Conservation (phyloP, 1,140 invertebrate genomes). For the Anoplophora glabripennis region DNA sequence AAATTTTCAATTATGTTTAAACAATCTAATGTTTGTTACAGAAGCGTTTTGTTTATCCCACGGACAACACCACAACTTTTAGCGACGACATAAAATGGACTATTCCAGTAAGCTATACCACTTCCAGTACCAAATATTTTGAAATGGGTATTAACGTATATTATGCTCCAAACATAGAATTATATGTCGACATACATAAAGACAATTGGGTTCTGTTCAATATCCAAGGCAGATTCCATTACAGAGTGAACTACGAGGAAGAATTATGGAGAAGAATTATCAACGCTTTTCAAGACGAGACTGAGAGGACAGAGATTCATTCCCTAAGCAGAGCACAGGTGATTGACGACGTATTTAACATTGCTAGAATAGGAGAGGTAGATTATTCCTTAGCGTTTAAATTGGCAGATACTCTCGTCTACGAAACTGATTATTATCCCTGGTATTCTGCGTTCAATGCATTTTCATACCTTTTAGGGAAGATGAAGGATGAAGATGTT, state of each 20-base stretch:
- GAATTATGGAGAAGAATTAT: conserved; percentile 18
- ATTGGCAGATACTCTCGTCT: conserved; percentile 57
- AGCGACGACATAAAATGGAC: too few species aligned
- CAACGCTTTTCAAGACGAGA: conserved; percentile 8
- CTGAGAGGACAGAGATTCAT: conserved; percentile 4
- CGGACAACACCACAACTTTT: too few species aligned
- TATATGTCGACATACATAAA: too few species aligned
- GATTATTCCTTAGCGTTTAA: conserved; percentile 54
- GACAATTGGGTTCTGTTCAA: too few species aligned
- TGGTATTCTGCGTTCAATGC: conserved; percentile 62
- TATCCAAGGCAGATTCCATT: conserved; percentile 7
- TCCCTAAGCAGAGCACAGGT: conserved; percentile 55
- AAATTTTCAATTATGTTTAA: too few species aligned
- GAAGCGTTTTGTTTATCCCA: too few species aligned
- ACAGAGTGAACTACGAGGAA: conserved; percentile 28
- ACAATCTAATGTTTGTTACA: too few species aligned
- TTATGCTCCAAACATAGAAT: too few species aligned
- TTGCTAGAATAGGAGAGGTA: conserved; percentile 49
- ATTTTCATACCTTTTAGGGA: conserved; percentile 53
- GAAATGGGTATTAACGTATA: too few species aligned
- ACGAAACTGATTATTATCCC: conserved; percentile 63
- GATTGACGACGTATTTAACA: conserved; percentile 54
- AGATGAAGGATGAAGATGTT: conserved; percentile 36
- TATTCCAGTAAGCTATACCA: too few species aligned
- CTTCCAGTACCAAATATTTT: too few species aligned